Conservation (phyloP, 2,113 vertebrate genomes). For the Struthio camelus region DNA sequence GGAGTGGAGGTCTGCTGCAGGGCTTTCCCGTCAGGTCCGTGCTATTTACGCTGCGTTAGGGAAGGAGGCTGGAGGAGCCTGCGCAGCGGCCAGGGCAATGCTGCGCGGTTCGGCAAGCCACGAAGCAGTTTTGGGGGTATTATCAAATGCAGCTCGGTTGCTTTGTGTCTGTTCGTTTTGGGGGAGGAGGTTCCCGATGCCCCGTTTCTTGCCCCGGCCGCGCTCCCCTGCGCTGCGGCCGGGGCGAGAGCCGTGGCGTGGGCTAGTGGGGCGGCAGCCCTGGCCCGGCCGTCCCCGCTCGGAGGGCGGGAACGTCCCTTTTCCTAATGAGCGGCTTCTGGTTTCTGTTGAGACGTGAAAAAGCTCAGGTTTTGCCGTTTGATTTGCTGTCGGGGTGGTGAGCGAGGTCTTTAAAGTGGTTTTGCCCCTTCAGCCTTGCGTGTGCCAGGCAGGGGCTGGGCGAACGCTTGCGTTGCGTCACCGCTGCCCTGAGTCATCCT, state of each 20-base stretch:
- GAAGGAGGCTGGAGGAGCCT: not conserved
- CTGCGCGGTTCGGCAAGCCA: not conserved
- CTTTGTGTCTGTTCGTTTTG: not conserved
- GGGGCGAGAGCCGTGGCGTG: not conserved
- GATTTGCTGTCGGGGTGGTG: rapidly evolving
- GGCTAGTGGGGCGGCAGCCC: no score
- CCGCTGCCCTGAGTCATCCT: not conserved
- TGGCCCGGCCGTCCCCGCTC: not conserved
- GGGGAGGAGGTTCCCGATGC: not conserved
- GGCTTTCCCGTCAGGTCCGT: not conserved
- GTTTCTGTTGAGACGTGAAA: rapidly evolving
- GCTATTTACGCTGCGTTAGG: not conserved
- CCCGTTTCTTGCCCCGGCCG: not conserved
- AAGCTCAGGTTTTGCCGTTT: rapidly evolving
- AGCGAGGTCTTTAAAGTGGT: no score
- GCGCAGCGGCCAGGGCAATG: not conserved
- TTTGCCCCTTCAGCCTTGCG: not conserved
- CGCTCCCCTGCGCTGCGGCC: rapidly evolving
- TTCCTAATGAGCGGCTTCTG: not conserved
- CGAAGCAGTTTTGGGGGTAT: no score
- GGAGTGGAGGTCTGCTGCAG: not conserved
- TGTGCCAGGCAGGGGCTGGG: not conserved
- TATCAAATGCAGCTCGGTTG: not conserved
- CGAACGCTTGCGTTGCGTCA: not conserved
- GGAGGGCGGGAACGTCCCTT: not conserved